Conservation (phyloP, 2,797 vertebrate species). For the Neopelma chrysocephalum region DNA sequence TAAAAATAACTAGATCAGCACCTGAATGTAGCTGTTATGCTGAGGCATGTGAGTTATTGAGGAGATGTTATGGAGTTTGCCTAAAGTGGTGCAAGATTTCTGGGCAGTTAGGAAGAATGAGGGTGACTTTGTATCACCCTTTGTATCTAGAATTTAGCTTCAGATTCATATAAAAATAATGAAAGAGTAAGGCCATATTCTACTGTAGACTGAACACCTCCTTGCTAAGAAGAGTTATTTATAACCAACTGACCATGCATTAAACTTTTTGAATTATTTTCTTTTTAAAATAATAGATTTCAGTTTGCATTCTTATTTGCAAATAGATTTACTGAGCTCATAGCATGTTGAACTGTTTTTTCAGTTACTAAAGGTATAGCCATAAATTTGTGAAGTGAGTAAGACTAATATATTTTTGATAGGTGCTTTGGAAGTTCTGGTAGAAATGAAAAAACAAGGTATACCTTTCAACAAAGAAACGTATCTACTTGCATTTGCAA, state of each 20-base stretch:
- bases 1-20: background rate
- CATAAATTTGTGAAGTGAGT: background rate
- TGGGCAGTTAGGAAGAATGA: background rate
- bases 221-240: background rate
- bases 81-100: background rate
- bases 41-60: background rate
- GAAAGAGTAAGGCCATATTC: background rate
- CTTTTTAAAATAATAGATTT: background rate
- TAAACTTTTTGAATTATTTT: background rate
- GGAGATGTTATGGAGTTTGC: background rate
- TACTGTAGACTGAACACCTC: background rate
- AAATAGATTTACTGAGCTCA: background rate
- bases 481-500: constrained; percentile 80
- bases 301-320: background rate
- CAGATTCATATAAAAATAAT: background rate
- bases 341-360: background rate
- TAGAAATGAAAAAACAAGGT: constrained; percentile 84
- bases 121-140: background rate
- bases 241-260: background rate
- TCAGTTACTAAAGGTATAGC: background rate
- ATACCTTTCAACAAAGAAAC: constrained; percentile 85
- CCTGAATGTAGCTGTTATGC: background rate
- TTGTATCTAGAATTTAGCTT: background rate
- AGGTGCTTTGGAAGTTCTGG: constrained; percentile 86
- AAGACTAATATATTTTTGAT: constrained; percentile 9